These are phyloP conservation scores for Allygus modestus DNA, from an alignment of 2,888 invertebrate genomes.

Conservation along the genomic window DNA sequence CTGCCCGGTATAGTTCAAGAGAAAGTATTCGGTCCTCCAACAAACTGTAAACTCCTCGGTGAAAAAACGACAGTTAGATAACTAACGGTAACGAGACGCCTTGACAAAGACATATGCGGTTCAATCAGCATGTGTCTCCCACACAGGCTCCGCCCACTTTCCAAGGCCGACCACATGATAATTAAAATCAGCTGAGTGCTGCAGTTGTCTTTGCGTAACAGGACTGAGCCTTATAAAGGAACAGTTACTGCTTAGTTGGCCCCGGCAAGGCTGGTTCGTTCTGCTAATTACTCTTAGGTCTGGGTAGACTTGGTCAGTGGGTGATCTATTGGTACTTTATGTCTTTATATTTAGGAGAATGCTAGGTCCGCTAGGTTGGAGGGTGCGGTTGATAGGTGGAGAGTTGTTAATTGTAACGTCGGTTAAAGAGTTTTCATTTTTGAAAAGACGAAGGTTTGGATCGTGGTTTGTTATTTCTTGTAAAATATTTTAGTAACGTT, in stretches of 20 bases:
- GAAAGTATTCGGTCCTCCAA: no score
- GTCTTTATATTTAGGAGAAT: not conserved
- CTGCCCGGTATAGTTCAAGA: no score
- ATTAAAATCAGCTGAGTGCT: slow-evolving; percentile 35
- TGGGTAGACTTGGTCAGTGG: not conserved
- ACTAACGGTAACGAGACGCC: not conserved
- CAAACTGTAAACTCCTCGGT: no score
- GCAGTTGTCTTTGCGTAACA: slow-evolving; percentile 38
- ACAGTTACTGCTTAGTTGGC: slow-evolving; percentile 10
- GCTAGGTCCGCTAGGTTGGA: not conserved
- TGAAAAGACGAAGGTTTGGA: no score
- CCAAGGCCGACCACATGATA: slow-evolving; percentile 33
- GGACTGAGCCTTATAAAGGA: slow-evolving; percentile 28
- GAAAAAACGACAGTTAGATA: not conserved
- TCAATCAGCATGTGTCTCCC: slow-evolving; percentile 19
- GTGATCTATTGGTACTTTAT: not conserved
- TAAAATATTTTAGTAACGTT: no score
- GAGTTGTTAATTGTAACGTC: no score
- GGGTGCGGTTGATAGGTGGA: no score
- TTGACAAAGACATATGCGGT: not conserved
- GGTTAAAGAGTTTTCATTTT: no score
- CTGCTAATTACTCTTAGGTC: not conserved
- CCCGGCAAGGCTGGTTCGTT: not conserved
- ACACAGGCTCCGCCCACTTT: not conserved
- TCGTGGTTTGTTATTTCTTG: no score